Evolutionary conservation across 2,113 vertebrate species (phyloP), one percentile per base, ranked within the genome.

Genomic region (Hepsetus odoe): DNA sequence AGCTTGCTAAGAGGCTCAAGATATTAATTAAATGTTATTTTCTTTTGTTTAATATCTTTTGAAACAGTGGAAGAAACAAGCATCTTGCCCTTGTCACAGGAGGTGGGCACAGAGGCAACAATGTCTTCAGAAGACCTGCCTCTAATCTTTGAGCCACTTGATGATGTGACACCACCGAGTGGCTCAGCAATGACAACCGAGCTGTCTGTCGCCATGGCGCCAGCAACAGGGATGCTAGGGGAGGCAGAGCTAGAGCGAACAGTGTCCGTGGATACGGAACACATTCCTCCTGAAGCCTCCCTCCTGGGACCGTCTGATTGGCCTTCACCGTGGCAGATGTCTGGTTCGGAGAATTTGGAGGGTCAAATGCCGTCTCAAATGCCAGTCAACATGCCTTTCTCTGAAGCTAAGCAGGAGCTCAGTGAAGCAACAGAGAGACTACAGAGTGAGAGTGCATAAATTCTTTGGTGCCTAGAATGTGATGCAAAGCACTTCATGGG

Each of bases 61-160:
- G 30, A 64, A 72, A 51, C 77, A 72, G 67, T 33, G 87, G 90
- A 64, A 69, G 87, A 88, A 70, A 87, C 86, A 0, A 83, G 72
- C 3, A 85, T 67, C 20, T 83, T 51, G 59, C 65, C 88, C 13
- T 84, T 86, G 40, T 85, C 87, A 51, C 88, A 86, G 77, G 91
- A 91, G 35, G 83, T 89, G 24, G 66, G 88, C 81, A 91, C 87
- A 4, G 91, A 93, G 78, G 86, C 87, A 28, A 91, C 89, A 64
- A 91, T 91, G 91, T 91, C 91, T 0, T 91, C 92, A 0, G 89
- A 91, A 80, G 85, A 90, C 10, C 88, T 92, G 14, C 91, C 91
- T 46, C 88, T 92, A 79, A 93, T 94, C 81, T 94, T 94, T 42
- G 90, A 93, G 74, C 91, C 91, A 2, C 72, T 87, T 28, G 92